Evolutionary conservation across 2,797 vertebrate genomes (phyloP).

Genomic region (Sebastes kiyomatsui): DNA sequence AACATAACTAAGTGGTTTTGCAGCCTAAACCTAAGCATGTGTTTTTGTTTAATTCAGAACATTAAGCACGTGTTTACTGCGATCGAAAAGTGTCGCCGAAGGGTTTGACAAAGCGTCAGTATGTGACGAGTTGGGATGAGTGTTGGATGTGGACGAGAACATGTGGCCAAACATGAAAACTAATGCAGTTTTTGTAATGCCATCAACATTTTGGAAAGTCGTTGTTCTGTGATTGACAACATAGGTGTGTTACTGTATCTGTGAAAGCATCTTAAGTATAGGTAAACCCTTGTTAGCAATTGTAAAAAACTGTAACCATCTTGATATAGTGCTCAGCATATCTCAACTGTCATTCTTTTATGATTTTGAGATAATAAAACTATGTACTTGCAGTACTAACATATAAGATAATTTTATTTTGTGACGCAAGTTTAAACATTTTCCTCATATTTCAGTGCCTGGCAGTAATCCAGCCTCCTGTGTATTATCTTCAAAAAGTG

Average conservation of each 20-base stretch:
- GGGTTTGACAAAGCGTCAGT: too few relatives aligned
- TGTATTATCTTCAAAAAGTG: conserved; percentile 51
- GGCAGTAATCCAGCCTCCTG: neutral
- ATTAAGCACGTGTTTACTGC: too few relatives aligned
- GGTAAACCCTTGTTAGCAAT: too few relatives aligned
- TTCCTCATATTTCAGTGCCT: conserved; percentile 3
- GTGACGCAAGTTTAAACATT: conserved; percentile 24
- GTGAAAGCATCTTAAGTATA: too few relatives aligned
- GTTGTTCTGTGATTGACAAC: too few relatives aligned
- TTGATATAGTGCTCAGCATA: neutral
- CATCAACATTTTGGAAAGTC: neutral
- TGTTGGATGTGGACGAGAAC: neutral
- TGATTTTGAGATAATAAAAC: neutral
- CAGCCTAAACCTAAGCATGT: too few relatives aligned
- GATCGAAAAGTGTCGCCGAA: too few relatives aligned
- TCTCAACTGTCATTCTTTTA: neutral
- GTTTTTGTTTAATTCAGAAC: too few relatives aligned
- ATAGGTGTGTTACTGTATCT: too few relatives aligned
- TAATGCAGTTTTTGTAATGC: neutral
- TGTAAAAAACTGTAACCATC: neutral
- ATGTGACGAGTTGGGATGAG: too few relatives aligned
- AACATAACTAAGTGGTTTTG: too few relatives aligned
- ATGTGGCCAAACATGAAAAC: neutral
- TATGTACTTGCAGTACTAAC: neutral
- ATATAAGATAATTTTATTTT: conserved; percentile 9